Percentiles rank a stretch among this genome's conserved stretches.
Conservation (phyloP, 64 coral and sea anemone genomes). For the Stichodactyla helianthus region DNA sequence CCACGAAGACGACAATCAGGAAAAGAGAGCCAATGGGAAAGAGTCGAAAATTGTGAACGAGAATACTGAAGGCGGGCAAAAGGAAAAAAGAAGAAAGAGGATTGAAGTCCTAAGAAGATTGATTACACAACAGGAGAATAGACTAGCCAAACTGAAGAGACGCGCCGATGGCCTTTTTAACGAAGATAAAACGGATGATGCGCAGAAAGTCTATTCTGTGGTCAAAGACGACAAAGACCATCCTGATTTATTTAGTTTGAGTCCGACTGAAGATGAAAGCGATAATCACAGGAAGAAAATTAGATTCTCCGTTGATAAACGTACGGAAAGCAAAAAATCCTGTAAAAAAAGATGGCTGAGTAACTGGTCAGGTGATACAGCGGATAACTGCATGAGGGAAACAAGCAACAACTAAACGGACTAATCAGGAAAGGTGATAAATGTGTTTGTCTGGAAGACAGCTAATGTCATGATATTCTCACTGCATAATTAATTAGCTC, state of each 20-base stretch:
- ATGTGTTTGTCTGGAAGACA: too few species aligned
- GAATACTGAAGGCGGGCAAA: neutral
- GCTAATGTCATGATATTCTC: too few species aligned
- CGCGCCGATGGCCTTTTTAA: neutral
- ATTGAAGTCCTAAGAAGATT: slow-evolving; percentile 2
- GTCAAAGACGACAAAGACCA: neutral
- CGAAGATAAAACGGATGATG: neutral
- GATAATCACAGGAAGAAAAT: neutral
- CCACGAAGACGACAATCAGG: neutral
- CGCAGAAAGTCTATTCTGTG: neutral
- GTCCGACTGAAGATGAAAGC: neutral
- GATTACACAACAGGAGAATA: neutral
- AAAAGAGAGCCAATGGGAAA: neutral
- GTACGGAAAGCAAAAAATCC: neutral
- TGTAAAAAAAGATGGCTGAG: slow-evolving; percentile 3
- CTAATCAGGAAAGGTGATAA: neutral
- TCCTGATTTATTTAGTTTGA: neutral
- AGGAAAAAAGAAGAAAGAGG: neutral
- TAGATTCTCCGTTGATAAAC: neutral
- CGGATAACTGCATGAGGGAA: neutral
- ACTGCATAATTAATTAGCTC: too few species aligned
- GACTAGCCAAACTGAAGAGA: neutral
- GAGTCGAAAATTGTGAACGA: neutral
- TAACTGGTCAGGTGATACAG: neutral
- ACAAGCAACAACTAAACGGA: neutral